A percentile compares a stretch with the other conserved stretches of the same genome.
Conservation (phyloP, 1,140 invertebrate genomes). For the Panulirus ornatus region DNA sequence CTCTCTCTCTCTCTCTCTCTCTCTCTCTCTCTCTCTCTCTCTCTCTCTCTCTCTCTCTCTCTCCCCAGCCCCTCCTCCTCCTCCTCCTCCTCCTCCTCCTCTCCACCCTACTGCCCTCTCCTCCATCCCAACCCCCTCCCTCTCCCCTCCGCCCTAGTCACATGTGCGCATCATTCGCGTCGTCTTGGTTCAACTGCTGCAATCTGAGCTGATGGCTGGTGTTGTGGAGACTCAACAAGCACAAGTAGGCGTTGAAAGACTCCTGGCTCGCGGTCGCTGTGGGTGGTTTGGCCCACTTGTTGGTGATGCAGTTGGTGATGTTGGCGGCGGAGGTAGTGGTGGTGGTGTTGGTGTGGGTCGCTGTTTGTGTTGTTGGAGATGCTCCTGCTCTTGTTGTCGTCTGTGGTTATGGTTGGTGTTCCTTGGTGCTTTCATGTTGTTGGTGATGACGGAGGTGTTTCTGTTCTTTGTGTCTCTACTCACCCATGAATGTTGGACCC, state of each 20-base stretch:
- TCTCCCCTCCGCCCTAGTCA: not conserved
- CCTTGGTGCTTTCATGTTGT: no score
- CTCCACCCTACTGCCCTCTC: no score
- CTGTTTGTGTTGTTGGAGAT: not conserved
- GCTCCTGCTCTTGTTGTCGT: not conserved
- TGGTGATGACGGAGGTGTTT: no score
- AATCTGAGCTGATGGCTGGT: not conserved
- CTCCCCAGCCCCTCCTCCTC: not conserved
- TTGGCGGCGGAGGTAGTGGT: not conserved
- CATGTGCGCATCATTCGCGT: not conserved
- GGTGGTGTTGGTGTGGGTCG: not conserved
- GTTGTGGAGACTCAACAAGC: not conserved
- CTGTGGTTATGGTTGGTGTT: not conserved
- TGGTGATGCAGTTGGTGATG: not conserved
- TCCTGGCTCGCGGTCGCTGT: not conserved
- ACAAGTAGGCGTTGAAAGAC: not conserved
- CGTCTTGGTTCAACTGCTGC: conserved; percentile 13
- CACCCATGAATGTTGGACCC: no score
- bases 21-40: not conserved
- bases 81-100: no score
- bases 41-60: conserved; percentile 10
- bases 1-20: not conserved
- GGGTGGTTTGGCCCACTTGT: not conserved
- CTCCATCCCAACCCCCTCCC: not conserved
- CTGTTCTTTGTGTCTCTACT: no score